Base-by-base conservation (phyloP, 2,113 vertebrate species). In the Myotis lucifugus region DNA sequence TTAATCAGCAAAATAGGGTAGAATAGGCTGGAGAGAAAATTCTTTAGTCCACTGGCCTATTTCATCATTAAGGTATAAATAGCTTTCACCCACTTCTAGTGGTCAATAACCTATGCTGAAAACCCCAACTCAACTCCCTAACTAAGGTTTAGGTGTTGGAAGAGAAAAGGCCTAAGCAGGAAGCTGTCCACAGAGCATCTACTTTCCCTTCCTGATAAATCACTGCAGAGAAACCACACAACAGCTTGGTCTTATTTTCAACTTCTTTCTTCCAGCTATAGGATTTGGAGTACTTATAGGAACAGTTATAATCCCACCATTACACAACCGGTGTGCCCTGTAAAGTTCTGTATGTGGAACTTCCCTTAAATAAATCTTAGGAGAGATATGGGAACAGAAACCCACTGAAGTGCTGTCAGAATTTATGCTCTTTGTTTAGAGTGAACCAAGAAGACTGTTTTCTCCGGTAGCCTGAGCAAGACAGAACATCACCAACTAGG, bases 91-190 rank as follows among this genome's bases (percentile, higher is more conserved):
- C 73, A 59, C 27, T 95, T 86, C 25, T 64, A 93, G 23, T 85
- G 18, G 50, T 85, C 74, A 89, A 37, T 77, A 89, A 86, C 78
- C 46, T 76, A 32, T 89, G 67, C 77, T 82, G 46, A 82, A 88
- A 90, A 85, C 25, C 34, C 8, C 19, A 48, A 5, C 23, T 69
- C 72, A 78, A 69, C 12, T 89, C 4, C 5, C 5, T 21, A 56
- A 76, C 29, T 76, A 37, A 91, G 32, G 84, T 46, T 90, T 46
- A 77, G 61, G 29, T 73, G 12, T 85, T 69, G 32, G 29, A 96
- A 90, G 77, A 93, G 79, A 90, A 95, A 95, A 94, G 14, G 27
- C 9, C 18, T 94, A 90, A 89, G 78, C 61, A 95, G 74, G 56
- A 93, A 88, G 54, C 11, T 94, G 50, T 88, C 19, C 59, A 78